Percentiles rank a stretch among this genome's conserved stretches.
phyloP scores from a whole-genome alignment of 2,797 vertebrate genomes.

The Salmo trutta region DNA sequence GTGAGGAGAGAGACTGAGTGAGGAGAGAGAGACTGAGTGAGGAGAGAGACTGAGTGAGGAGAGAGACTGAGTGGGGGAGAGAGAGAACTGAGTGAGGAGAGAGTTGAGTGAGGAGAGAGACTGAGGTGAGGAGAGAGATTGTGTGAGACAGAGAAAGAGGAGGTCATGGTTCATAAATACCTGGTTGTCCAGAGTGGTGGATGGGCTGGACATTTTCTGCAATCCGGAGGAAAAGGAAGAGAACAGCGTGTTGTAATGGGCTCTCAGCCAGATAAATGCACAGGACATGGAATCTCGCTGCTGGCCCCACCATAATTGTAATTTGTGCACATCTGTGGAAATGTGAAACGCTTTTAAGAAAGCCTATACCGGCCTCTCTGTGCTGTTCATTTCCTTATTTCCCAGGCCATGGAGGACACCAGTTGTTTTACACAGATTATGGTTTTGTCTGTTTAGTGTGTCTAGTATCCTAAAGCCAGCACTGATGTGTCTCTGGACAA shows the following conservation, averaged over 20 bases:
- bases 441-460: conserved; percentile 58
- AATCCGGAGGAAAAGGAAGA: conserved; percentile 48
- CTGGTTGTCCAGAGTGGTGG: conserved; percentile 34
- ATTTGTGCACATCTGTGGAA: conserved; percentile 66
- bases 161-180: conserved; percentile 20
- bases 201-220: conserved; percentile 21
- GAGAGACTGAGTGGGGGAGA: too few species aligned
- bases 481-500: conserved; percentile 32
- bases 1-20: too few species aligned
- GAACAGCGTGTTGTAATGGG: conserved; percentile 44
- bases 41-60: too few species aligned
- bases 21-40: too few species aligned
- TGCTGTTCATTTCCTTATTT: conserved; percentile 67
- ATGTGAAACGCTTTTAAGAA: conserved; percentile 67
- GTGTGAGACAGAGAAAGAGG: conserved; percentile 18
- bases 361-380: conserved; percentile 58
- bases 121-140: too few species aligned
- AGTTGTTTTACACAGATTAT: conserved; percentile 71
- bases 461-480: conserved; percentile 47
- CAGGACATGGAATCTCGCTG: conserved; percentile 47
- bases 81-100: too few species aligned
- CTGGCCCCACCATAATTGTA: conserved; percentile 65
- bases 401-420: conserved; percentile 54
- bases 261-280: conserved; percentile 55
- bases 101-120: too few species aligned